A percentile compares a stretch with the other conserved stretches of the same genome.
These are phyloP conservation scores for Ctenopoma kingsleyae DNA, from an alignment of 2,797 vertebrate species.

Conservation along the genomic window DNA sequence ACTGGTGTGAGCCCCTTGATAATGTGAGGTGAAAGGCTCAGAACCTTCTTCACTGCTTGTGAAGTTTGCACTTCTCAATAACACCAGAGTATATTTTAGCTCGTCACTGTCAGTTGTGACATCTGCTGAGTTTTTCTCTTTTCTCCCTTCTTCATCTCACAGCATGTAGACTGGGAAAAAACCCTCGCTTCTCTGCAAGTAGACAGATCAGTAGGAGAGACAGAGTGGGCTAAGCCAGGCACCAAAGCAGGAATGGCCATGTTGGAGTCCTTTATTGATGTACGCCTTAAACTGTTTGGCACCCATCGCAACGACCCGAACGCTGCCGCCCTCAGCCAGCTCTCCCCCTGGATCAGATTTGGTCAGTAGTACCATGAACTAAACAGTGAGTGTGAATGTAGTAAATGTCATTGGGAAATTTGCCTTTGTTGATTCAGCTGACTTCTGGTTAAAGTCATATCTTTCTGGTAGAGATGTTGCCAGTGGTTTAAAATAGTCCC, in stretches of 20 bases:
- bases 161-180: slow-evolving; percentile 88
- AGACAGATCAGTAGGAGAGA: slow-evolving; percentile 83
- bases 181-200: slow-evolving; percentile 85
- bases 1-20: slow-evolving; percentile 11
- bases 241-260: slow-evolving; percentile 79
- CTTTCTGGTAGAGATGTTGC: neutral
- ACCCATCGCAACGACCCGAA: slow-evolving; percentile 90
- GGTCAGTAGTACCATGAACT: slow-evolving; percentile 78
- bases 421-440: neutral
- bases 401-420: neutral
- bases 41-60: slow-evolving; percentile 19
- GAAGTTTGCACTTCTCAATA: slow-evolving; percentile 20
- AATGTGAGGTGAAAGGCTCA: slow-evolving; percentile 13
- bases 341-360: slow-evolving; percentile 92
- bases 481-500: neutral
- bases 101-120: slow-evolving; percentile 20
- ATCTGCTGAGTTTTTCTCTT: slow-evolving; percentile 17
- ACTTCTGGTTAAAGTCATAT: neutral
- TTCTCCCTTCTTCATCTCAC: slow-evolving; percentile 7
- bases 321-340: slow-evolving; percentile 86
- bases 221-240: slow-evolving; percentile 88
- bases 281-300: slow-evolving; percentile 84
- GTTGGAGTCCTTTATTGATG: slow-evolving; percentile 88
- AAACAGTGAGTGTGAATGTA: neutral
- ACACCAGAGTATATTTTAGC: slow-evolving; percentile 10